Evolutionary conservation across 2,797 vertebrate species (phyloP).

Genomic region (Dromococcyx pavoninus): DNA sequence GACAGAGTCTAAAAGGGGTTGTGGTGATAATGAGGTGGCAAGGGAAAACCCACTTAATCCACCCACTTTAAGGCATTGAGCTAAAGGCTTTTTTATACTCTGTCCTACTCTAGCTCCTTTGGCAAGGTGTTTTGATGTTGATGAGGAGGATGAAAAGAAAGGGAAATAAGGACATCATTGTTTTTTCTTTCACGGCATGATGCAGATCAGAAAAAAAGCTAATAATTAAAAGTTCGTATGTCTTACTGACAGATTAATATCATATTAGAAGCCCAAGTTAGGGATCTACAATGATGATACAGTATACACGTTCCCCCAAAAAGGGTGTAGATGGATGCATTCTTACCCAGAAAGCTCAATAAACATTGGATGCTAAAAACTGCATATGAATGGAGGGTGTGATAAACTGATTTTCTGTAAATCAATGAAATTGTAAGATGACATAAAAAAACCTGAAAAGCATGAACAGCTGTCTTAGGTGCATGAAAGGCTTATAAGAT

Average conservation of each 20-base stretch:
- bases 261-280: neutral
- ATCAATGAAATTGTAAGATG: neutral
- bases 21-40: constrained; percentile 29
- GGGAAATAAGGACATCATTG: neutral
- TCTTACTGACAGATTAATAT: neutral
- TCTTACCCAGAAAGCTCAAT: neutral
- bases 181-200: neutral
- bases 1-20: neutral
- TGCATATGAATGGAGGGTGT: neutral
- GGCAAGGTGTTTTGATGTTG: neutral
- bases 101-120: neutral
- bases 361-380: neutral
- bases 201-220: neutral
- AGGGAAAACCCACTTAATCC: constrained; percentile 35
- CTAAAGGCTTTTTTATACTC: neutral
- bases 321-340: neutral
- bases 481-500: neutral
- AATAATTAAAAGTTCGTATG: neutral
- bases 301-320: neutral
- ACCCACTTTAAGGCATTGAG: neutral
- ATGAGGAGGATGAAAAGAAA: neutral
- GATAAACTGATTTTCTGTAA: neutral
- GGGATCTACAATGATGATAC: neutral
- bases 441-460: neutral
- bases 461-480: neutral